A percentile compares a stretch with the other conserved stretches of the same genome.
Evolutionary conservation across 1,140 invertebrate species (phyloP).

Genomic region (Drosophila nigrodunni): DNA sequence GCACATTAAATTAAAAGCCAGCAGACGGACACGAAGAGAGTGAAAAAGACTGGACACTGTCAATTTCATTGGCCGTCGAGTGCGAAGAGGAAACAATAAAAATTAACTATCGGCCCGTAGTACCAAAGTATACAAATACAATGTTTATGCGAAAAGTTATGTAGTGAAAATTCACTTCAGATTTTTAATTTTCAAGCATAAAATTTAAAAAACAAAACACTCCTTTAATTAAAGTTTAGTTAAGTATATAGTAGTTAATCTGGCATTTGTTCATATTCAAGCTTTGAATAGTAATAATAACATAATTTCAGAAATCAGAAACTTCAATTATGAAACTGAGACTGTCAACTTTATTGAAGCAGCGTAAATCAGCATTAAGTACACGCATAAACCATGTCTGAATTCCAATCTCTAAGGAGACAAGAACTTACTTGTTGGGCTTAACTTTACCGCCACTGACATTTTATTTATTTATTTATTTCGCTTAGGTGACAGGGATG

Average conservation of each 20-base stretch:
- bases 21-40: constrained; percentile 12
- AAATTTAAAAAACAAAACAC: neutral
- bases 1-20: constrained; percentile 79
- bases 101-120: constrained; percentile 67
- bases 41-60: constrained; percentile 44
- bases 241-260: neutral
- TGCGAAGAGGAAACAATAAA: constrained; percentile 74
- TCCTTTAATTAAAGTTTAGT: neutral
- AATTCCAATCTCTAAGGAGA: constrained; percentile 4
- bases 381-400: constrained; percentile 21
- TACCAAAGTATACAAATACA: constrained; percentile 29
- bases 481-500: constrained; percentile 73
- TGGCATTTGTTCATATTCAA: neutral
- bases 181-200: constrained; percentile 3
- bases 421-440: constrained; percentile 19
- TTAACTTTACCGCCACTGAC: constrained; percentile 46
- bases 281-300: too few species aligned
- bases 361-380: neutral
- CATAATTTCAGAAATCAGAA: too few species aligned
- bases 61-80: constrained; percentile 55
- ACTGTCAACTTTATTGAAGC: neutral
- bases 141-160: constrained; percentile 55
- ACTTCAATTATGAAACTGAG: too few species aligned
- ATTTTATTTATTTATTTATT: constrained; percentile 76
- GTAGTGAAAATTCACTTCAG: constrained; percentile 30